Base-by-base conservation (phyloP, 1,140 invertebrate genomes). In the Heliconius congener region DNA sequence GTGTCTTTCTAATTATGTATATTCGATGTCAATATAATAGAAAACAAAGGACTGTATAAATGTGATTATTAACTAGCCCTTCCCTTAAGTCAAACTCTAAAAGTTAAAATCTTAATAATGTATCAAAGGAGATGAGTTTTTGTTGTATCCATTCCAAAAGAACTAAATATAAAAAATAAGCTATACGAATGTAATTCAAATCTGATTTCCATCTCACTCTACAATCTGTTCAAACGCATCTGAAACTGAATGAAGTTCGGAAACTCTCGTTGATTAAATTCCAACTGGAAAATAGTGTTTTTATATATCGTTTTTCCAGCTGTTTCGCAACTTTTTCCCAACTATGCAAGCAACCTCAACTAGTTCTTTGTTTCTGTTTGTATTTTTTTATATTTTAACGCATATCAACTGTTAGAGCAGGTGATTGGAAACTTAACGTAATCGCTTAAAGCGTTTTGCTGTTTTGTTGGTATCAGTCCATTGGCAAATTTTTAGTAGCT, bases 241-340 rank as follows among this genome's bases (percentile, higher is more conserved):
- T 27, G 23, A 16, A 66, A 66, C 11, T 27, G 60, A 57, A 55
- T 60, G 57, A 66, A 66, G 60, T 6, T 30, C 30, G 27, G 23
- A 66, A 66, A 66, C 60, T 66, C 60, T 66, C 60, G 19, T 66
- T 66, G 60, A 66, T 66, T 66, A 66, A 60, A 60, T 3, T 66
- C 23, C 8, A 30, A 30, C 23, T 30, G 27, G 19, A 66, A 66
- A 66, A 66, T 16, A 66, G 23, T 66, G 2, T 66, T 66, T 66
- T 16, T 66, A 66, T 66, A 66, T 16, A 66, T 16, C 1, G 27
- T 27, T 13, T 66, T 30, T 66, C 13, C 60, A 66, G 60, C 60
- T 66, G 3, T 66, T 66, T 30, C 27, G 27, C 3, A 66, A 0
- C 8, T 18, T 30, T 66, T 30, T 23, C 13, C 23, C 8, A 18